Evolutionary conservation across 2,113 vertebrate genomes (phyloP).

Genomic region (Osmerus eperlanus): DNA sequence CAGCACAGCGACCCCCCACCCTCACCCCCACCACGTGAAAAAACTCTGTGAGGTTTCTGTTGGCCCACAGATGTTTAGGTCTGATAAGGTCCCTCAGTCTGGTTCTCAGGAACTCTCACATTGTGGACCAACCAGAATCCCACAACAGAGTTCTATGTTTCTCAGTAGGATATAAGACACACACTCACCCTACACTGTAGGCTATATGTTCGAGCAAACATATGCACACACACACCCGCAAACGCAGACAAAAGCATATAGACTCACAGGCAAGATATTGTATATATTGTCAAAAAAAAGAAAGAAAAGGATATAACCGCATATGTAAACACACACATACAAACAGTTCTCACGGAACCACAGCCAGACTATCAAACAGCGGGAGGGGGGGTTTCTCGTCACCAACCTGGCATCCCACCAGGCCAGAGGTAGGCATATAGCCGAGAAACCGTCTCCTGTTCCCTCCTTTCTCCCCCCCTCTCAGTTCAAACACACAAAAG

Average conservation of each 20-base stretch:
- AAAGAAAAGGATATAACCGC: not conserved
- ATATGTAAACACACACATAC: slow-evolving; percentile 17
- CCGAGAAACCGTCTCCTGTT: slow-evolving; percentile 23
- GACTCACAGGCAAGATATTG: slow-evolving; percentile 19
- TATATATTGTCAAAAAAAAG: slow-evolving; percentile 2
- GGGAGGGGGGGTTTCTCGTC: not conserved
- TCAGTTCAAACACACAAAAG: slow-evolving; percentile 34
- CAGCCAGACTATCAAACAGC: not conserved
- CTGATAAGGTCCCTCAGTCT: not conserved
- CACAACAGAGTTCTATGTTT: no score
- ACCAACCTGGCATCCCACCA: slow-evolving; percentile 3
- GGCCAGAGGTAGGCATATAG: slow-evolving; percentile 1
- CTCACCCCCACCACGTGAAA: not conserved
- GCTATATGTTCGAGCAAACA: not conserved
- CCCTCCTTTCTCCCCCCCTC: slow-evolving; percentile 22
- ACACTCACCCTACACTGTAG: slow-evolving; percentile 4
- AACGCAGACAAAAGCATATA: slow-evolving; percentile 3
- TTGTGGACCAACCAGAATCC: no score
- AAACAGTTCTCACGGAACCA: not conserved
- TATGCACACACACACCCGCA: not conserved
- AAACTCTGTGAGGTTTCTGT: not conserved
- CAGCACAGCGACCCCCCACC: not conserved
- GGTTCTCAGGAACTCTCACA: slow-evolving; percentile 3
- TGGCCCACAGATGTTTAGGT: not conserved
- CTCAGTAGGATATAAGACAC: not conserved